Base-by-base conservation (phyloP, 1,140 invertebrate genomes). In the Drosophila bocqueti region DNA sequence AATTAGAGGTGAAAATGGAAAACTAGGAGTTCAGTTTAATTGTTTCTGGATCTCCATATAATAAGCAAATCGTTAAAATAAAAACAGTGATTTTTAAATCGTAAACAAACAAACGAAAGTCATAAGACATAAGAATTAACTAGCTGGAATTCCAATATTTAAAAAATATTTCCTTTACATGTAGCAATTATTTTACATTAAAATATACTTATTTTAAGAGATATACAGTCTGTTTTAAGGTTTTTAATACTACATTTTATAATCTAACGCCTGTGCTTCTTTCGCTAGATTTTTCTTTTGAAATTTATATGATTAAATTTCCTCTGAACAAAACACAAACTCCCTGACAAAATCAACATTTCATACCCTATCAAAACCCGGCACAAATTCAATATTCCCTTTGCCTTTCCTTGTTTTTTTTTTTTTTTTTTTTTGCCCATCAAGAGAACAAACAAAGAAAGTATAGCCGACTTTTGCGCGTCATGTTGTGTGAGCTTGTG, bases 391-490 rank as follows among this genome's bases (percentile, higher is more conserved):
- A 46, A 61, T 61, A 73, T 61, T 73, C 40, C 55, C 68, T 73
- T 60, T 71, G 11, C 46, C 38, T 36, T 52, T 50, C 15, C 18
- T 6, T 21, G 26, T 21, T 60, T 38, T 42, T 9, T 18, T 1
- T 21, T 18, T 1, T 21, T 26, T 31, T 36, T 42, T 36, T 13
- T 36, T 24, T 7, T 31, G 38, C 31, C 36, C 8, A 52, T 57
- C 42, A 60, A 42, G 36, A 31, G 38, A 26, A 55, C 40, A 54
- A 54, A 63, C 54, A 66, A 42, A 38, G 59, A 72, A 81, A 63
- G n/a, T 63, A 57, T 73, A 65, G 81, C 63, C 72, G 67, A 83
- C 81, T 79, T 83, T 79, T 59, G 26, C 71, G 68, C 75, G 55
- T 55, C 52, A 69, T 55, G 50, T 52, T 73, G 36, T 46, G 8